Evolutionary conservation across 2,113 vertebrate genomes (phyloP), one percentile per base, ranked within the genome.

Genomic region (Pangasianodon gigas): DNA sequence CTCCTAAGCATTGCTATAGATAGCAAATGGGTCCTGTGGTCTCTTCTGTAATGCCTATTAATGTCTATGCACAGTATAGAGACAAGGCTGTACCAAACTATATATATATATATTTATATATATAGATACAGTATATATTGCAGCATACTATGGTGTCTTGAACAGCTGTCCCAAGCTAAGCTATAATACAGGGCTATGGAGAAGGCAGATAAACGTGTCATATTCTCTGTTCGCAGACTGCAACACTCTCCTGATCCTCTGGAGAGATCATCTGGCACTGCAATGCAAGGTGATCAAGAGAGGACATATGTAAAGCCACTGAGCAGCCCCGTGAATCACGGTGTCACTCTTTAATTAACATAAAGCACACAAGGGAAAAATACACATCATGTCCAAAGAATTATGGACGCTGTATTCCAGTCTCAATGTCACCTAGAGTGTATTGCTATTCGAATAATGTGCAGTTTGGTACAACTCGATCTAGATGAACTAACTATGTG

Each of bases 181-280:
- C 41, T 74, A 46, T 44, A 37, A 29, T 37, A 54, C 37, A 18
- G 8, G 29, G 46, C 44, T 52, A 69, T 87, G 52, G 29, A 60
- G 54, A 62, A 62, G 24, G 29, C 44, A 79, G 44, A 77, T 60
- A 29, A 58, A 65, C 10, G 86, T 87, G 75, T 81, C 44, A 65
- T n/a, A 54, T 88, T 62, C 41, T 67, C 18, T 44, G 1, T 87
- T 75, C n/a, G n/a, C 84, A 69, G 44, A 44, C 18, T 21, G 29
- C 37, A 62, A 87, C 29, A 46, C 86, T 48, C 71, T 79, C 26
- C 86, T 62, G 74, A n/a, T 46, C 54, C 58, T 88, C 87, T 67
- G 75, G 77, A 37, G 75, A 60, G 10, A 80, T n/a, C 58, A 81
- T 65, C 87, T 52, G 74, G 18, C 46, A 26, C 46, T 51, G 24